Evolutionary conservation across 2,113 vertebrate genomes (phyloP).

Genomic region (Pteropus alecto): DNA sequence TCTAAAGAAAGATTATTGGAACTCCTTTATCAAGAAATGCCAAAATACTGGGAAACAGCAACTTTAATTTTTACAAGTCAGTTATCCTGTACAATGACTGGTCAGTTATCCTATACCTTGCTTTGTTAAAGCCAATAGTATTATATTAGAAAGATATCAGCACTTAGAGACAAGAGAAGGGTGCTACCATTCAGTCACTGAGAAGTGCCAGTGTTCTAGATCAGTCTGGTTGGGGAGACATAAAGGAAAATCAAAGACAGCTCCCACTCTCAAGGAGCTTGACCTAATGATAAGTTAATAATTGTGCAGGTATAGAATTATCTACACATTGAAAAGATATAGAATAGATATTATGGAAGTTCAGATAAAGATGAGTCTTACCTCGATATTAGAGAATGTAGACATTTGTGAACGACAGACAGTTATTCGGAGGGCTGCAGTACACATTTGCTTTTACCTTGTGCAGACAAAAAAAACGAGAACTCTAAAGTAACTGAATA

Average conservation of each 20-base stretch:
- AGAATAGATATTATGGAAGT: not conserved
- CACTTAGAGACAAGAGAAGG: not conserved
- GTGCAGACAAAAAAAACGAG: not conserved
- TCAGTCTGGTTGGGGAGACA: not conserved
- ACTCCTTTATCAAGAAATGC: not conserved
- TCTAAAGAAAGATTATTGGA: not conserved
- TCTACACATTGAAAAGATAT: not conserved
- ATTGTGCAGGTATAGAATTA: not conserved
- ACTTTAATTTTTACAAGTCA: not conserved
- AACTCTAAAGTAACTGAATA: not conserved
- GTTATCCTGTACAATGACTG: not conserved
- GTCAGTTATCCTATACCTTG: not conserved
- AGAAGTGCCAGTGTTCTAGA: not conserved
- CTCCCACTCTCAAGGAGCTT: not conserved
- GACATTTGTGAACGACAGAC: not conserved
- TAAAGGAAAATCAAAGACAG: not conserved
- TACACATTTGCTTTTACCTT: not conserved
- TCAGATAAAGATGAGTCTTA: not conserved
- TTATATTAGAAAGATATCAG: not conserved
- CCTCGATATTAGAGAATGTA: not conserved
- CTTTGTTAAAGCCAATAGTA: not conserved
- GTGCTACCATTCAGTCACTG: not conserved
- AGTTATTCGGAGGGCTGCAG: not conserved
- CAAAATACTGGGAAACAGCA: not conserved
- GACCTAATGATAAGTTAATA: not conserved